Evolutionary conservation across 2,797 vertebrate genomes (phyloP).

Genomic region (Crocodylus rhombifer): DNA sequence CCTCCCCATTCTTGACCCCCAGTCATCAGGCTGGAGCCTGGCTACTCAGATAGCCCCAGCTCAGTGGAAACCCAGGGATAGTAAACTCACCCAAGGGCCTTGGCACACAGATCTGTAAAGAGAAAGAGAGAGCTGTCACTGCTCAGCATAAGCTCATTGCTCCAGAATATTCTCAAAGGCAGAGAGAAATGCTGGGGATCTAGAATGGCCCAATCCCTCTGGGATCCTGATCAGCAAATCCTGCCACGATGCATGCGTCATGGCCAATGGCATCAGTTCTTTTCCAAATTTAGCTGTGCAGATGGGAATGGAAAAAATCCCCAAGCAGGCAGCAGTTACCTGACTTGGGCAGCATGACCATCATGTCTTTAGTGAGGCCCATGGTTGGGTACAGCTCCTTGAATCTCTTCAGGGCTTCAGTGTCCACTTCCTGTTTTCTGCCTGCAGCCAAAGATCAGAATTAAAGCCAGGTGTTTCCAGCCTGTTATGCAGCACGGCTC

Average conservation of each 20-base stretch:
- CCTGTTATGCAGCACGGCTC: neutral
- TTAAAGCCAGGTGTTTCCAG: neutral
- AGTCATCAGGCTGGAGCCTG: neutral
- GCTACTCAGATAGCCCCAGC: neutral
- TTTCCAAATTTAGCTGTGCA: neutral
- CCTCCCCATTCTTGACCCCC: neutral
- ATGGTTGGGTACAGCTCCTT: neutral
- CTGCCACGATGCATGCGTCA: neutral
- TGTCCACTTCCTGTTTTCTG: neutral
- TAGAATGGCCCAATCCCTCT: neutral
- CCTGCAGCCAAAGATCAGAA: slow-evolving; percentile 20
- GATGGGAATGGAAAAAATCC: neutral
- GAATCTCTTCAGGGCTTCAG: slow-evolving; percentile 41
- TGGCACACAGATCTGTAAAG: slow-evolving; percentile 24
- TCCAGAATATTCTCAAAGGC: neutral
- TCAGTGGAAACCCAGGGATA: neutral
- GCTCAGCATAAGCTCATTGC: neutral
- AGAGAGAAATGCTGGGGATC: neutral
- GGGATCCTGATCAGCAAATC: neutral
- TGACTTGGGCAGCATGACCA: neutral
- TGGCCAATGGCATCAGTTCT: neutral
- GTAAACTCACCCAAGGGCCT: neutral
- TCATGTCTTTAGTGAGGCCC: slow-evolving; percentile 28
- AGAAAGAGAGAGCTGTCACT: neutral
- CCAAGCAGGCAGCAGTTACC: neutral